A percentile compares a stretch with the other conserved stretches of the same genome.
Conservation (phyloP, 2,797 vertebrate genomes). For the Propithecus deckenii region DNA sequence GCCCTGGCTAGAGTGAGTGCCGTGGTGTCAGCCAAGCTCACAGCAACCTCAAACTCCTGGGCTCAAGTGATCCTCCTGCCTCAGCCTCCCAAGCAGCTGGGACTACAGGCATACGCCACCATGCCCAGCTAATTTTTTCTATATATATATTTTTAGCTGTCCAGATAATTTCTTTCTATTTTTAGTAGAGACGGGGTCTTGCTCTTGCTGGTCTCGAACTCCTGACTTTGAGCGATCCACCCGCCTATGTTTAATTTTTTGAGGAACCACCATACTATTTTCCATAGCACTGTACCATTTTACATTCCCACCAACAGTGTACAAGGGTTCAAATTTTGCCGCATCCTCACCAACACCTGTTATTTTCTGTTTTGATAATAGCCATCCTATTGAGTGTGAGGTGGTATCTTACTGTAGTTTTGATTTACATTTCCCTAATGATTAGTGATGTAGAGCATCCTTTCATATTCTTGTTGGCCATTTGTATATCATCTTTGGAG, state of each 20-base stretch:
- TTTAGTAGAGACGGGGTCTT: too few species aligned
- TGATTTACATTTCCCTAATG: background rate
- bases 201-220: too few species aligned
- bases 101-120: too few species aligned
- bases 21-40: too few species aligned
- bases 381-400: background rate
- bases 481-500: background rate
- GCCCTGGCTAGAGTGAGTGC: too few species aligned
- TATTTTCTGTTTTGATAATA: background rate
- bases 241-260: background rate
- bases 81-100: too few species aligned
- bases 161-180: too few species aligned
- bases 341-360: background rate
- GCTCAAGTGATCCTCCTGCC: too few species aligned
- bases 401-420: background rate
- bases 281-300: background rate
- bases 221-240: too few species aligned
- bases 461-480: background rate
- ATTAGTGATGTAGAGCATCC: background rate
- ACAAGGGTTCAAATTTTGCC: background rate
- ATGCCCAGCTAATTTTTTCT: too few species aligned
- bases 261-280: background rate
- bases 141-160: too few species aligned
- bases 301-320: background rate
- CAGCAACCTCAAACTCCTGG: too few species aligned